These are phyloP conservation scores for Psilopsiagon aymara DNA, from an alignment of 2,113 vertebrate genomes.

Conservation along the genomic window DNA sequence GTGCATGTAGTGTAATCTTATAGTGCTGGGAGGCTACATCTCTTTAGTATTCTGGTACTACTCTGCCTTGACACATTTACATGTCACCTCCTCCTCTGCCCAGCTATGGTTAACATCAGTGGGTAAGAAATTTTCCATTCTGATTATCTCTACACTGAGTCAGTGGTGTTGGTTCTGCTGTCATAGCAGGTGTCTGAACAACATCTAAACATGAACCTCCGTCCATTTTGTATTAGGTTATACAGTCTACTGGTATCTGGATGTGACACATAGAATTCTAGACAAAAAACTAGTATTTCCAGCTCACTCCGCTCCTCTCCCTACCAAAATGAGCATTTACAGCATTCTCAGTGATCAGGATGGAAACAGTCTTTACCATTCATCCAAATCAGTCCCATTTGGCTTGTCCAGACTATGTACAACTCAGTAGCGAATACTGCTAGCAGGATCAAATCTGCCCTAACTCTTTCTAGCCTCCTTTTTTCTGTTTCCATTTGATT, in stretches of 20 bases:
- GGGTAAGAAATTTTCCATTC: background rate
- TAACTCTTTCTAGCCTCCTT: background rate
- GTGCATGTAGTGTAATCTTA: background rate
- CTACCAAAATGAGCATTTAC: background rate
- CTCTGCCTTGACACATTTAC: background rate
- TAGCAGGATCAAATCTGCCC: background rate
- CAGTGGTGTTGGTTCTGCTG: background rate
- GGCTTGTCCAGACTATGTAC: background rate
- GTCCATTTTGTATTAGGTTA: background rate
- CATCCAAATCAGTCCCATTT: background rate
- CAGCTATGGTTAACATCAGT: background rate
- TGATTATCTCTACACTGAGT: background rate
- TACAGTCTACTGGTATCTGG: background rate
- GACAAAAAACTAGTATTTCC: background rate
- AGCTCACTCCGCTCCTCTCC: background rate
- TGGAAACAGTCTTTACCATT: background rate
- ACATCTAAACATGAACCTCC: background rate
- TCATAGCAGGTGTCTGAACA: background rate
- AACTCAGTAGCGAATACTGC: background rate
- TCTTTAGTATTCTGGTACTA: background rate
- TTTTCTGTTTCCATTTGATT: background rate
- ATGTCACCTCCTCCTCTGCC: background rate
- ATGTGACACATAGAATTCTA: background rate
- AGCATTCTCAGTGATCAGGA: background rate
- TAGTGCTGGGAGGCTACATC: accelerated